Conservation (phyloP, 2,797 vertebrate genomes). For the Syncerus caffer region DNA sequence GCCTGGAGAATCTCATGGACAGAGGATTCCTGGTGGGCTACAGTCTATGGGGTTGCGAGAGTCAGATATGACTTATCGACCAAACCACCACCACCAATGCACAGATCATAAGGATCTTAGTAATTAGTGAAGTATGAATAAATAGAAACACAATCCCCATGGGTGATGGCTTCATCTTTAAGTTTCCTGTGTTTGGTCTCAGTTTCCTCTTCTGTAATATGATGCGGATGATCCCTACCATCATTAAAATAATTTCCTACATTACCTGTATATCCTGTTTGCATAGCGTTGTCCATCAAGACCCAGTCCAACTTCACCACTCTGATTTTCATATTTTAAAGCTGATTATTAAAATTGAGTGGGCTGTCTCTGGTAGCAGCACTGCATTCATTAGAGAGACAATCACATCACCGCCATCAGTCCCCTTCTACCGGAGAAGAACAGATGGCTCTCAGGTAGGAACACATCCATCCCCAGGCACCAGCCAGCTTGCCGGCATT, state of each 20-base stretch:
- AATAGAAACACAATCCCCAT: neutral
- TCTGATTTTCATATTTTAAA: conserved; percentile 27
- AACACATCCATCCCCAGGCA: neutral
- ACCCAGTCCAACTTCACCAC: neutral
- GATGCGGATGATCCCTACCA: neutral
- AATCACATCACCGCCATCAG: neutral
- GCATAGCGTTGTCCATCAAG: neutral
- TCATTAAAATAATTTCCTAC: neutral
- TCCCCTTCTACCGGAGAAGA: neutral
- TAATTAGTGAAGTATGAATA: neutral
- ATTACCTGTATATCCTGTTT: neutral
- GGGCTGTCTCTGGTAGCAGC: neutral
- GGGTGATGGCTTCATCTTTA: neutral
- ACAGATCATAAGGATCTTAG: neutral
- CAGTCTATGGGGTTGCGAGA: neutral
- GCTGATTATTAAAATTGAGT: neutral
- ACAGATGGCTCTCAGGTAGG: conserved; percentile 11
- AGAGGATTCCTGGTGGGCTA: neutral
- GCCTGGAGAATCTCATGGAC: neutral
- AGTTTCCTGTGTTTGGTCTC: neutral
- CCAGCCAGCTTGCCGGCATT: neutral
- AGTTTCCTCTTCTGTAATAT: neutral
- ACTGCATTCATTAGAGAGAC: neutral
- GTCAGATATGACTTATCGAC: neutral
- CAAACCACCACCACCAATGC: neutral